A percentile compares a stretch with the other conserved stretches of the same genome.
phyloP scores from a whole-genome alignment of 2,797 vertebrate species.

The Craterocephalus amniculus region DNA sequence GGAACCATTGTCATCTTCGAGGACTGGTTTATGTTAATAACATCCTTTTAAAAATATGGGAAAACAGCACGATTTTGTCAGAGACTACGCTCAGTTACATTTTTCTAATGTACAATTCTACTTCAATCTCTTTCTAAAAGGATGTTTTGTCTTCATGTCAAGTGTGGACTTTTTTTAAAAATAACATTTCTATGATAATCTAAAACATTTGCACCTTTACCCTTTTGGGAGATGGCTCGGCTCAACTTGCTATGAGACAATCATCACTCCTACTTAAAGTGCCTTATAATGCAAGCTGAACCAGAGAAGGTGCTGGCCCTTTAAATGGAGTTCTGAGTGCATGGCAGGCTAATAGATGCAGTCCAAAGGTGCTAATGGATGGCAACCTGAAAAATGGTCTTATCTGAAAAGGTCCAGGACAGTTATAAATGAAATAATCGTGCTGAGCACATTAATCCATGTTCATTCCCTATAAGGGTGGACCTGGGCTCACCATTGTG shows the following conservation, averaged over 20 bases:
- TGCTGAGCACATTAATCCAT: constrained; percentile 77
- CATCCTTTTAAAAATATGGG: background rate
- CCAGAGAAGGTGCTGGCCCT: constrained; percentile 63
- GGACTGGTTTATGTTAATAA: constrained; percentile 29
- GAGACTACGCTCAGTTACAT: constrained; percentile 12
- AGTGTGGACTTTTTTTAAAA: background rate
- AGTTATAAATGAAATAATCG: constrained; percentile 82
- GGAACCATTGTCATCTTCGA: constrained; percentile 32
- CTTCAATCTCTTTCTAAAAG: constrained; percentile 2
- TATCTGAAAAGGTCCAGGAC: constrained; percentile 82
- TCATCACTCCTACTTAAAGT: constrained; percentile 39
- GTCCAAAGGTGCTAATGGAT: constrained; percentile 80
- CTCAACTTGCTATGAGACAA: constrained; percentile 38
- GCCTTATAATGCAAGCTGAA: constrained; percentile 44
- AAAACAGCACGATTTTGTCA: constrained; percentile 1
- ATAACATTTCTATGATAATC: constrained; percentile 28
- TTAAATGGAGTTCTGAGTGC: constrained; percentile 71
- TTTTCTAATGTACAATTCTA: background rate
- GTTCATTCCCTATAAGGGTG: constrained; percentile 63
- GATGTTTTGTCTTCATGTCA: constrained; percentile 2
- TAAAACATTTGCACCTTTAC: constrained; percentile 24
- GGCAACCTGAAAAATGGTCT: constrained; percentile 81
- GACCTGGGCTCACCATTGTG: constrained; percentile 63
- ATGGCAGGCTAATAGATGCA: constrained; percentile 79
- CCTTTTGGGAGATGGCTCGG: constrained; percentile 13